Conservation (phyloP, 1,140 invertebrate species). For the Venturia canescens region DNA sequence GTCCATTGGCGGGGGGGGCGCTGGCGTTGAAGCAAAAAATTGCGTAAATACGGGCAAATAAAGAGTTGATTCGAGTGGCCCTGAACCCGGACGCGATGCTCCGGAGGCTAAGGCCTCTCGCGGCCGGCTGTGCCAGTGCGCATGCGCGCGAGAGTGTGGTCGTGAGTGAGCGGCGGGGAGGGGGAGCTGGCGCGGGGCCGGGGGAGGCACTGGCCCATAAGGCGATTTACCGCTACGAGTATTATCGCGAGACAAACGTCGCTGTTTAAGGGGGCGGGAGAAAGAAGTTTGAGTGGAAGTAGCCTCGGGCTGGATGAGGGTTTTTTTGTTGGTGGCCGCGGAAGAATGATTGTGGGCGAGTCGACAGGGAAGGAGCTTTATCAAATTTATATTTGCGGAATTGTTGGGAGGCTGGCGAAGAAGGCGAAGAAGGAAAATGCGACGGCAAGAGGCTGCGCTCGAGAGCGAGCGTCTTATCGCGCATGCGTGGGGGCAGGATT, state of each 20-base stretch:
- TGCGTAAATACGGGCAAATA: constrained; percentile 54
- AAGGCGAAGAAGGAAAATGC: background rate
- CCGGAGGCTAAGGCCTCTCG: constrained; percentile 44
- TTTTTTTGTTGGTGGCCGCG: background rate
- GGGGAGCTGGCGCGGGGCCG: background rate
- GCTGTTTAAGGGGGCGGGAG: too few relatives aligned
- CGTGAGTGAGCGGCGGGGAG: background rate
- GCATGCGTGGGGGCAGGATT: constrained; percentile 7
- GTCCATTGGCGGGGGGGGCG: too few relatives aligned
- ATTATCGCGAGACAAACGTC: constrained; percentile 66
- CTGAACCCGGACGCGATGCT: constrained; percentile 63
- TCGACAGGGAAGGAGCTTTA: background rate
- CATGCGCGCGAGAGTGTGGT: constrained; percentile 7
- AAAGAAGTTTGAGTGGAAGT: too few relatives aligned
- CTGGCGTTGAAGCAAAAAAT: constrained; percentile 45
- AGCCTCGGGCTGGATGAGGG: too few relatives aligned
- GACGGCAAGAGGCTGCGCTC: background rate
- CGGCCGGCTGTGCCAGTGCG: constrained; percentile 51
- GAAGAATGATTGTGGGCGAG: constrained; percentile 18
- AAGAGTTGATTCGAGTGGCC: constrained; percentile 52
- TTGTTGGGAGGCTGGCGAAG: background rate
- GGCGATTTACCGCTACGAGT: constrained; percentile 68
- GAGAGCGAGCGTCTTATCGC: constrained; percentile 43
- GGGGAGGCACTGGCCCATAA: constrained; percentile 60
- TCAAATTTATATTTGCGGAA: constrained; percentile 32